These are phyloP conservation scores for Carpatolechia fugitivella DNA, from an alignment of 2,888 invertebrate species.

Conservation along the genomic window DNA sequence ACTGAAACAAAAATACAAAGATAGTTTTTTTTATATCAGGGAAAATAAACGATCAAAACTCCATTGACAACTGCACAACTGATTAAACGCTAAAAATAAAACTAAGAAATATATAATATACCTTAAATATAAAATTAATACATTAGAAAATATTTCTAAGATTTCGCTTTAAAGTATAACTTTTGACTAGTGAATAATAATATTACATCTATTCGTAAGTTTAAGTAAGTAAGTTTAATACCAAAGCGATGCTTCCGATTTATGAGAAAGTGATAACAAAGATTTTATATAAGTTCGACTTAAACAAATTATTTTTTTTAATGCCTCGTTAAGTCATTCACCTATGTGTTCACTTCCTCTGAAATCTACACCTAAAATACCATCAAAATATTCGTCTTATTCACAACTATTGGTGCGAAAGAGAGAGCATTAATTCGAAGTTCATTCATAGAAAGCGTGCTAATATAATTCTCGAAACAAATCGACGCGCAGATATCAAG, in stretches of 20 bases:
- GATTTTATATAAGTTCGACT: no score
- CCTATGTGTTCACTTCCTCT: no score
- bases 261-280: no score
- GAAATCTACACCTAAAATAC: no score
- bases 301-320: no score
- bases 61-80: slow-evolving; percentile 36
- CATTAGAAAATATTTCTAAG: slow-evolving; percentile 45
- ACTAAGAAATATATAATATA: slow-evolving; percentile 37
- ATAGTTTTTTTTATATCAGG: no score
- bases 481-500: no score
- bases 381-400: no score
- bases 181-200: slow-evolving; percentile 72
- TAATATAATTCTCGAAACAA: slow-evolving; percentile 17
- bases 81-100: slow-evolving; percentile 41
- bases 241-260: slow-evolving; percentile 30
- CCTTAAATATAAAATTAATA: slow-evolving; percentile 44
- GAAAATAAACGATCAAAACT: slow-evolving; percentile 15
- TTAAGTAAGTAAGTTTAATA: slow-evolving; percentile 61
- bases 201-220: slow-evolving; percentile 58
- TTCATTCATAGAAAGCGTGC: slow-evolving; percentile 39
- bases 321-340: no score
- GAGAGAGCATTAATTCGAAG: no score
- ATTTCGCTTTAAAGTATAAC: slow-evolving; percentile 55
- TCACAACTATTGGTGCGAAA: no score
- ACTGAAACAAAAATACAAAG: no score